A percentile compares a stretch with the other conserved stretches of the same genome.
These are phyloP conservation scores for Phenacoccus solenopsis DNA, from an alignment of 1,140 invertebrate genomes.

Conservation along the genomic window DNA sequence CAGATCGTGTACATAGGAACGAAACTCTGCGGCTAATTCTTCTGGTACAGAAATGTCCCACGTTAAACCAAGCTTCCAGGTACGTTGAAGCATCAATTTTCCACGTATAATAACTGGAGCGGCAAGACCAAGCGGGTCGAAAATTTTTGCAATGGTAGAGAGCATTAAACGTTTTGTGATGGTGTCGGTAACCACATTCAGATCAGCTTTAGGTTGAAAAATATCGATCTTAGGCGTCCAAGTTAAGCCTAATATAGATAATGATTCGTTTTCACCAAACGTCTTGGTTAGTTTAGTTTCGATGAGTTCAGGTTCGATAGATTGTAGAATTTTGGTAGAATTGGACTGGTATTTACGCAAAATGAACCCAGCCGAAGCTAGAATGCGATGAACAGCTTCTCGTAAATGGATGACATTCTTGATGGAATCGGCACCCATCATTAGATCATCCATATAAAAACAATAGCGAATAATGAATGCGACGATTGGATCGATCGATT, in stretches of 20 bases:
- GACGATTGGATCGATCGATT: background rate
- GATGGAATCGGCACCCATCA: conserved; percentile 22
- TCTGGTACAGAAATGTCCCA: background rate
- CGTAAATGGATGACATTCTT: conserved; percentile 24
- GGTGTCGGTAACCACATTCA: background rate
- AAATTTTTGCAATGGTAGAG: conserved; percentile 21
- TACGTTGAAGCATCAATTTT: background rate
- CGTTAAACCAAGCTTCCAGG: background rate
- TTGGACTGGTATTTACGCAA: conserved; percentile 28
- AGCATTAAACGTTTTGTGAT: conserved; percentile 26
- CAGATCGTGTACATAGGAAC: background rate
- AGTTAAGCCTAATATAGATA: background rate
- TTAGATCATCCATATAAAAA: conserved; percentile 28
- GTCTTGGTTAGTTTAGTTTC: background rate
- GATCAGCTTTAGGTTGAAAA: background rate
- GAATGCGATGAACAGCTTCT: conserved; percentile 24
- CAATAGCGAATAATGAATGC: conserved; percentile 26
- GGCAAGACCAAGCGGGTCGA: conserved; percentile 28
- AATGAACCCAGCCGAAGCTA: conserved; percentile 24
- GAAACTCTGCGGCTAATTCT: background rate
- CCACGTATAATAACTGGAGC: conserved; percentile 27
- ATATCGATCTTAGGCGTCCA: background rate
- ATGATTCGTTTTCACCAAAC: background rate
- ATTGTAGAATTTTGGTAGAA: background rate
- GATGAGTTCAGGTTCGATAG: conserved; percentile 18